Conservation (phyloP, 2,797 vertebrate genomes). For the Fundulus diaphanus region DNA sequence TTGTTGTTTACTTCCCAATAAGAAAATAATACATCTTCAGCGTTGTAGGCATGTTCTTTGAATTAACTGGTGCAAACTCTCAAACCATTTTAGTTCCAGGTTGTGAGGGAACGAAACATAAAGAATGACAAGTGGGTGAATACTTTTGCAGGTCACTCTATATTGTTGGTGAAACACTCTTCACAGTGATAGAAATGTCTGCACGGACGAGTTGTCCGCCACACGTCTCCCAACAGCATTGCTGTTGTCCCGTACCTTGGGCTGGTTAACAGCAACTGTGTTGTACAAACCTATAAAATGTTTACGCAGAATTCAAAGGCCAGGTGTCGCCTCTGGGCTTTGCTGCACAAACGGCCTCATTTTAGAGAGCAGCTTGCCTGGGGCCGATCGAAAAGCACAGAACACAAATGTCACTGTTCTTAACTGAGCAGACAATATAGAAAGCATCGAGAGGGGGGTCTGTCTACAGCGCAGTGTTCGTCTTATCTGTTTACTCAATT, state of each 20-base stretch:
- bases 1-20: too few species aligned
- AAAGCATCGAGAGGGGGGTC: not conserved
- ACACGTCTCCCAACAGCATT: not conserved
- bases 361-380: not conserved
- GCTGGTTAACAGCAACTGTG: constrained; percentile 5
- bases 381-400: constrained; percentile 21
- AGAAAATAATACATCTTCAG: too few species aligned
- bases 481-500: not conserved
- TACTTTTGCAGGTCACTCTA: too few species aligned
- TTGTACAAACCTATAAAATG: constrained; percentile 9
- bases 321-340: constrained; percentile 36
- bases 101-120: too few species aligned
- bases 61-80: too few species aligned
- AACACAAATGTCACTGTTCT: constrained; percentile 44
- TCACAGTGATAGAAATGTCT: not conserved
- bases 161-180: not conserved
- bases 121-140: too few species aligned
- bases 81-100: too few species aligned
- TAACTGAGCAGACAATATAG: not conserved
- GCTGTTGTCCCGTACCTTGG: constrained; percentile 12
- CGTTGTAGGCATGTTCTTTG: too few species aligned
- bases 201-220: not conserved
- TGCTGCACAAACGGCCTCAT: constrained; percentile 22
- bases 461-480: not conserved
- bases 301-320: constrained; percentile 20